Percentiles rank a stretch among this genome's conserved stretches.
These are phyloP conservation scores for Cinclus mexicanus DNA, from an alignment of 2,113 vertebrate genomes.

Conservation along the genomic window DNA sequence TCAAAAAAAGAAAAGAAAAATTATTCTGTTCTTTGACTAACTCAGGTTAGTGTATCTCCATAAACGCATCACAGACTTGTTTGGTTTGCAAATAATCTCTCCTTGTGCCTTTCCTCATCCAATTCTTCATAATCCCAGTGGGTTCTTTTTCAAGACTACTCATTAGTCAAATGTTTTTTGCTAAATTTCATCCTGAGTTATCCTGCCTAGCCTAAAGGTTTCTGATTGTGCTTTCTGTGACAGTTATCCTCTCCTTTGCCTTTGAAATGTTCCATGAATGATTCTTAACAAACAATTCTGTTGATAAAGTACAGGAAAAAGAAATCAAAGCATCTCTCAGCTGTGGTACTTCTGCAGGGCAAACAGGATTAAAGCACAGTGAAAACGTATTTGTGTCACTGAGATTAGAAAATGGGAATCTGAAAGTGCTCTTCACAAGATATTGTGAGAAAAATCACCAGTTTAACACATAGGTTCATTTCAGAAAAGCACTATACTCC, in stretches of 20 bases:
- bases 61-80: neutral
- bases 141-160: neutral
- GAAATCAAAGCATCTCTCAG: constrained; percentile 4
- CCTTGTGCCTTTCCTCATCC: neutral
- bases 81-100: constrained; percentile 12
- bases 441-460: neutral
- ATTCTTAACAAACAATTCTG: constrained; percentile 41
- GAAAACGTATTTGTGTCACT: constrained; percentile 26
- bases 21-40: neutral
- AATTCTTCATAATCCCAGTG: neutral
- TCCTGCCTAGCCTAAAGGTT: neutral
- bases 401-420: constrained; percentile 27
- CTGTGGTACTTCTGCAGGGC: constrained; percentile 26
- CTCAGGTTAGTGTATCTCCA: neutral
- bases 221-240: neutral
- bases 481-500: neutral
- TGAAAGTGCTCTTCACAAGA: constrained; percentile 1
- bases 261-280: neutral
- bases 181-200: neutral
- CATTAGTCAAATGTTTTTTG: constrained; percentile 2
- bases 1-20: neutral
- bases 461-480: neutral
- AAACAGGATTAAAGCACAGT: constrained; percentile 28
- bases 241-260: constrained; percentile 3
- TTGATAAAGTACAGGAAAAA: constrained; percentile 26